Evolutionary conservation across 2,797 vertebrate species (phyloP).

Genomic region (Sylvilagus floridanus): DNA sequence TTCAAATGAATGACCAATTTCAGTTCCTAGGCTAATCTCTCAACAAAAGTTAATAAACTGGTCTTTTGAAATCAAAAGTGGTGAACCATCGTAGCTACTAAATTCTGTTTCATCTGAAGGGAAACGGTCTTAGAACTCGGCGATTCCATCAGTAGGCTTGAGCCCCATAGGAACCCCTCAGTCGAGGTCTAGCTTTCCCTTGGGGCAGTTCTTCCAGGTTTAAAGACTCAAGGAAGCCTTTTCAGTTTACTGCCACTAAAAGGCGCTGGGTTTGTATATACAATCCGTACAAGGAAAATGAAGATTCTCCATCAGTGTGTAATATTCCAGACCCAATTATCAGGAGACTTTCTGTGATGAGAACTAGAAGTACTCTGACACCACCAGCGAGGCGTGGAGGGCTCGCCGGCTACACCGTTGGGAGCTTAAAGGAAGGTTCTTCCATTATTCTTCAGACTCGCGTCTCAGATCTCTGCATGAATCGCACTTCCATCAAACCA

Average conservation of each 20-base stretch:
- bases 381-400: not conserved
- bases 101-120: not conserved
- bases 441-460: not conserved
- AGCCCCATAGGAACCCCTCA: no score
- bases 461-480: constrained; percentile 52
- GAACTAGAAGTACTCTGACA: constrained; percentile 1
- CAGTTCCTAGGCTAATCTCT: not conserved
- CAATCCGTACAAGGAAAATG: not conserved
- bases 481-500: not conserved
- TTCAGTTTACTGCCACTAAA: not conserved
- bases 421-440: not conserved
- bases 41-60: not conserved
- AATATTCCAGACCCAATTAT: not conserved
- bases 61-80: not conserved
- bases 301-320: not conserved
- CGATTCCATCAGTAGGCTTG: not conserved
- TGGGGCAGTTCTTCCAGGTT: not conserved
- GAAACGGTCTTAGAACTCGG: not conserved
- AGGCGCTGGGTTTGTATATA: no score
- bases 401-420: not conserved
- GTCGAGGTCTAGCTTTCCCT: not conserved
- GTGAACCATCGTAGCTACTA: not conserved
- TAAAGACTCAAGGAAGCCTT: not conserved
- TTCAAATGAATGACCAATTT: not conserved
- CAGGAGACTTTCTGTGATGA: not conserved